Conservation (phyloP, 2,797 vertebrate genomes). For the Cryptoprocta ferox region DNA sequence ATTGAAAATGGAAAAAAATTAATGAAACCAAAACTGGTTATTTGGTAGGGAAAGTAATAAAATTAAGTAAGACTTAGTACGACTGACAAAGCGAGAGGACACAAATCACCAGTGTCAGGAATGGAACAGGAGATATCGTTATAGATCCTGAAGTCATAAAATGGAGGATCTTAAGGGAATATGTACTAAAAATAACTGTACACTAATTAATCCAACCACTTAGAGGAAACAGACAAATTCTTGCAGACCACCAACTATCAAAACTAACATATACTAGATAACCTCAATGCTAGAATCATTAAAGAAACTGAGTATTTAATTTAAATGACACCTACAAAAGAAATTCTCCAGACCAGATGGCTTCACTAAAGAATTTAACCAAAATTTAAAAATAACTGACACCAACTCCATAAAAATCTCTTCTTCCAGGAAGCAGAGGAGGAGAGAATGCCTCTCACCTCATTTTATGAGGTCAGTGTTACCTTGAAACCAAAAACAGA, state of each 20-base stretch:
- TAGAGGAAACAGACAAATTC: not conserved
- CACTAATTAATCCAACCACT: not conserved
- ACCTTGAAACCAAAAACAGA: not conserved
- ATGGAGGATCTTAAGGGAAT: not conserved
- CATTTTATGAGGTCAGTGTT: not conserved
- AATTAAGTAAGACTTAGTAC: not conserved
- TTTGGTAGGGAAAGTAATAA: not conserved
- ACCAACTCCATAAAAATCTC: not conserved
- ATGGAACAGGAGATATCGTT: not conserved
- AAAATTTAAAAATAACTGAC: not conserved
- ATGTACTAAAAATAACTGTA: not conserved
- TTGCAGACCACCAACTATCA: not conserved
- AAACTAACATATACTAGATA: not conserved
- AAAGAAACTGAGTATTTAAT: not conserved
- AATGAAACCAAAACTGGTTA: not conserved
- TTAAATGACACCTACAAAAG: not conserved
- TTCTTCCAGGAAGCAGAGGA: not conserved
- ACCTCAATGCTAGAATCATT: not conserved
- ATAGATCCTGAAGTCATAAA: not conserved
- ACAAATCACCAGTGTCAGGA: not conserved
- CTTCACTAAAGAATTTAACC: not conserved
- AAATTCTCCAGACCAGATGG: not conserved
- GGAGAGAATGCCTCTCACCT: not conserved
- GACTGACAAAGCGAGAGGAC: not conserved
- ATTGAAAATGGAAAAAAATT: not conserved